Conservation (phyloP, 2,797 vertebrate species). For the Ctenochaetus hawaiiensis region DNA sequence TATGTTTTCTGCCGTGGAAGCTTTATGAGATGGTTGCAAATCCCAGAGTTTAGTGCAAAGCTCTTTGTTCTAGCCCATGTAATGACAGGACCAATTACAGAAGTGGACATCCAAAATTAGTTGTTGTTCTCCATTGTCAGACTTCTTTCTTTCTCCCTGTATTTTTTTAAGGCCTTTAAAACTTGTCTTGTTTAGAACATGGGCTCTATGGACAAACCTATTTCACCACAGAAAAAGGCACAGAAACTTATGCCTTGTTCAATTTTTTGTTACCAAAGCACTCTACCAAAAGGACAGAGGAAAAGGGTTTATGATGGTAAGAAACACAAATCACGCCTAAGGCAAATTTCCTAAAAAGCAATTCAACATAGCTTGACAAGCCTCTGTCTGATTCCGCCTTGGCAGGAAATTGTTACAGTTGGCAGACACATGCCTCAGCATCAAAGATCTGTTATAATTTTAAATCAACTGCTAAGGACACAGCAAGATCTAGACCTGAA, state of each 20-base stretch:
- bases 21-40: background rate
- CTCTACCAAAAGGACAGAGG: slow-evolving; percentile 1
- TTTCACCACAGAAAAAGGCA: slow-evolving; percentile 8
- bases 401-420: slow-evolving; percentile 42
- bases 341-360: slow-evolving; percentile 51
- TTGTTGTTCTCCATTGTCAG: background rate
- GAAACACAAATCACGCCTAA: slow-evolving; percentile 26
- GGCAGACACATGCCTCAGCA: slow-evolving; percentile 47
- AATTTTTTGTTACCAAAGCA: slow-evolving; percentile 31
- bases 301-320: slow-evolving; percentile 29
- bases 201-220: background rate
- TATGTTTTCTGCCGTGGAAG: background rate
- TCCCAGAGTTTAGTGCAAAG: background rate
- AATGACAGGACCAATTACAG: slow-evolving; percentile 1
- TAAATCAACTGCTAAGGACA: slow-evolving; percentile 49
- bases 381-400: slow-evolving; percentile 51
- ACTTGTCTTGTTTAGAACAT: background rate
- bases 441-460: slow-evolving; percentile 50
- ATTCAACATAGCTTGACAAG: slow-evolving; percentile 28
- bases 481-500: slow-evolving; percentile 30
- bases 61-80: background rate
- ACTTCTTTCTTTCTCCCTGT: background rate
- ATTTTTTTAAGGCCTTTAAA: slow-evolving; percentile 1
- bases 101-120: background rate
- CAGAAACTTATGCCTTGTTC: slow-evolving; percentile 6